A percentile compares a stretch with the other conserved stretches of the same genome.
phyloP scores from a whole-genome alignment of 1,140 invertebrate species.

The Magallana angulata region DNA sequence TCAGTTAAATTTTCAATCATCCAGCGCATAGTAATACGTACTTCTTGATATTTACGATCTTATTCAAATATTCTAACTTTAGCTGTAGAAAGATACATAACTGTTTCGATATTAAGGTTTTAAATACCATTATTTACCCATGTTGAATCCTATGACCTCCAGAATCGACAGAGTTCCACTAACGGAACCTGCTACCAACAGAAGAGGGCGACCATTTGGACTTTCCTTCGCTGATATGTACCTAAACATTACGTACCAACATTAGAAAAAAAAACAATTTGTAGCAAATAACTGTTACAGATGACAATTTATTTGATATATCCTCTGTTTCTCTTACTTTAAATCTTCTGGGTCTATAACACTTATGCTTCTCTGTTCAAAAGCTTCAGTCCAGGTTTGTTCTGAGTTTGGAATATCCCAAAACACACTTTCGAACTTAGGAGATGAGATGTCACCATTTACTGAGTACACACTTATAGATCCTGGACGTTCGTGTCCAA shows the following conservation, averaged over 20 bases:
- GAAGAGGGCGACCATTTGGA: constrained; percentile 4
- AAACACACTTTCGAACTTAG: constrained; percentile 28
- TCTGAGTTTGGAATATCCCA: constrained; percentile 24
- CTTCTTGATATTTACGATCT: no score
- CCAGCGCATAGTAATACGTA: no score
- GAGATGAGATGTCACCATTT: background rate
- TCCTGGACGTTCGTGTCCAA: constrained; percentile 53
- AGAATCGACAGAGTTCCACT: constrained; percentile 44
- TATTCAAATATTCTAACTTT: no score
- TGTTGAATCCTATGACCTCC: background rate
- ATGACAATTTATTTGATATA: no score
- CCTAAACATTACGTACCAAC: background rate
- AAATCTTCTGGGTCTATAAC: constrained; percentile 53
- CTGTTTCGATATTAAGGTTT: no score
- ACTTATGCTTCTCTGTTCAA: constrained; percentile 35
- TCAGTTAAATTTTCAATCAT: no score
- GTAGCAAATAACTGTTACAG: no score
- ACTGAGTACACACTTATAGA: constrained; percentile 50
- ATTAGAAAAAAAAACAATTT: background rate
- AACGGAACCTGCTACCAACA: constrained; percentile 29
- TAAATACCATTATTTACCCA: background rate
- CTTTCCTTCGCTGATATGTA: constrained; percentile 34
- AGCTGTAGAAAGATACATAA: no score
- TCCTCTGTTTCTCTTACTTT: constrained; percentile 13
- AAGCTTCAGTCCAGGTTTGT: constrained; percentile 39